Conservation (phyloP, 2,113 vertebrate genomes). For the Corythaixoides concolor region DNA sequence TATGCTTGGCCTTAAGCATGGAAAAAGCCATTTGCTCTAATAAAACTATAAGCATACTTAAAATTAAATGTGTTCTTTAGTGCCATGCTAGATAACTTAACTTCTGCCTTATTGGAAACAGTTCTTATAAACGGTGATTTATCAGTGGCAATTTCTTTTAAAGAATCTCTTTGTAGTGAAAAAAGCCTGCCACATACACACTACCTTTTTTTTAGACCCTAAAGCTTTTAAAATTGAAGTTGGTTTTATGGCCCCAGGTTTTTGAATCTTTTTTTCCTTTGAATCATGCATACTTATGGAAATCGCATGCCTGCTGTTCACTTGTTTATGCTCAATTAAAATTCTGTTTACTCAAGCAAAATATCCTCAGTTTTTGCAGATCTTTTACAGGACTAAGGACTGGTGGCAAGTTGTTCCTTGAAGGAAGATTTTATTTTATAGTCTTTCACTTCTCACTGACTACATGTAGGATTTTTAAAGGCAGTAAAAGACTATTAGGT, state of each 20-base stretch:
- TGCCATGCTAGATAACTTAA: not conserved
- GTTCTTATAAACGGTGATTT: not conserved
- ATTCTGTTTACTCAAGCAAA: conserved; percentile 22
- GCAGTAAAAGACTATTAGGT: not conserved
- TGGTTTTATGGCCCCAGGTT: not conserved
- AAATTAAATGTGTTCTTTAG: not conserved
- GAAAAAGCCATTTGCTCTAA: conserved; percentile 11
- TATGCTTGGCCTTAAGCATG: conserved; percentile 35
- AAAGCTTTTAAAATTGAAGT: not conserved
- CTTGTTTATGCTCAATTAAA: conserved; percentile 3
- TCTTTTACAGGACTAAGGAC: not conserved
- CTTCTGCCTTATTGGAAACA: not conserved
- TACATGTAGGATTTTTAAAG: not conserved
- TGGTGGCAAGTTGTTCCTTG: not conserved
- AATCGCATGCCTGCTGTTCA: not conserved
- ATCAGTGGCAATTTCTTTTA: not conserved
- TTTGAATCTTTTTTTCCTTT: not conserved
- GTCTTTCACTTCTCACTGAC: not conserved
- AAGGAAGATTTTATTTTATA: not conserved
- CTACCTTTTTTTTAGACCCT: not conserved
- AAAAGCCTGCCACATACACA: not conserved
- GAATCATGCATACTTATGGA: not conserved
- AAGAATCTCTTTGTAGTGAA: not conserved
- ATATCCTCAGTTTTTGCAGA: not conserved
- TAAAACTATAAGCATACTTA: not conserved